phyloP scores from a whole-genome alignment of 2,113 vertebrate species.

The Barbus barbus region DNA sequence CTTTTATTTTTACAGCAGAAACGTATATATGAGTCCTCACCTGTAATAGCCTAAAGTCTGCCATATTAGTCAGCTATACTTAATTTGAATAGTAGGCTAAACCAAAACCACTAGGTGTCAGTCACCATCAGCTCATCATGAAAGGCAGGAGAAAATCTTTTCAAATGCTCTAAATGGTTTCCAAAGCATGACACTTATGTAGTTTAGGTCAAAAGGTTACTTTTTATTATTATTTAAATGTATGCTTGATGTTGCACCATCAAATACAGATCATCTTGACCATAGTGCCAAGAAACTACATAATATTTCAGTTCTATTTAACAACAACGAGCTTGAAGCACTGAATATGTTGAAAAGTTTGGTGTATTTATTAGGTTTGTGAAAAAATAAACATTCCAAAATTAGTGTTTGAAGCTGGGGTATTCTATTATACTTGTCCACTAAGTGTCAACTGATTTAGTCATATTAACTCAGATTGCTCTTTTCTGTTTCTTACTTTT shows the following conservation, averaged over 20 bases:
- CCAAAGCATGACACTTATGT: neutral
- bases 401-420: neutral
- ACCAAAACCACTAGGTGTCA: slow-evolving; percentile 24
- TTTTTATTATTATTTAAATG: slow-evolving; percentile 1
- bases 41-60: neutral
- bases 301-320: neutral
- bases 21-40: no score
- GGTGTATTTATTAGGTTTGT: slow-evolving; percentile 6
- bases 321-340: neutral
- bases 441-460: neutral
- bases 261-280: neutral
- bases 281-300: neutral
- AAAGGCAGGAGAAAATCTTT: neutral
- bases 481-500: neutral
- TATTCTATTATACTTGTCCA: neutral
- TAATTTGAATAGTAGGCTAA: neutral
- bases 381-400: slow-evolving; percentile 42
- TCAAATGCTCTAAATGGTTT: no score
- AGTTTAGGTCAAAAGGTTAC: neutral
- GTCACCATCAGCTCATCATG: neutral
- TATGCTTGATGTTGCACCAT: neutral
- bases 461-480: neutral
- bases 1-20: no score
- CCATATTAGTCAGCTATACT: neutral
- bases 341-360: neutral